These are phyloP conservation scores for Paralvinella palmiformis DNA, from an alignment of 1,140 invertebrate genomes.

Conservation along the genomic window DNA sequence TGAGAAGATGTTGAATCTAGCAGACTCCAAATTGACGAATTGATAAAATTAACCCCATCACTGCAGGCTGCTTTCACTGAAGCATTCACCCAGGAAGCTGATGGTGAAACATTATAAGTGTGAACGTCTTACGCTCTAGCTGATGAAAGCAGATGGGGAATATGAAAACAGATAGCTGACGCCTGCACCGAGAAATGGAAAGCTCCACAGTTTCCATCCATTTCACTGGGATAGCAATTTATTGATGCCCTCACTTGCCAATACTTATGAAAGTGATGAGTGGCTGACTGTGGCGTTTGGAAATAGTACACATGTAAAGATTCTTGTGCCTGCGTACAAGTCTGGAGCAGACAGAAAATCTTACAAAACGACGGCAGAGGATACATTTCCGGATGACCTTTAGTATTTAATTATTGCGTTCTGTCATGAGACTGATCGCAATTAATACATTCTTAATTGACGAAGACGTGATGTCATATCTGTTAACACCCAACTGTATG, in stretches of 20 bases:
- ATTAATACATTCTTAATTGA: too few species aligned
- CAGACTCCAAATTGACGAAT: too few species aligned
- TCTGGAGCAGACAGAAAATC: neutral
- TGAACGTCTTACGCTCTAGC: neutral
- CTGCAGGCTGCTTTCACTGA: neutral
- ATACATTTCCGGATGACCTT: too few species aligned
- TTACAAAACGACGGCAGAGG: neutral
- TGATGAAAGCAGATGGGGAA: neutral
- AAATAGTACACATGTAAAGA: neutral
- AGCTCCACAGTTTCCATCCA: neutral
- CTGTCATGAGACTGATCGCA: too few species aligned
- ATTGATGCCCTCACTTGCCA: too few species aligned
- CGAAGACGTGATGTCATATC: too few species aligned
- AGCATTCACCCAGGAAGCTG: neutral
- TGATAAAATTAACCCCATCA: neutral
- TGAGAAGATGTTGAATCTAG: too few species aligned
- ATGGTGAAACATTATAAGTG: neutral
- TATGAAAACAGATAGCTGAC: neutral
- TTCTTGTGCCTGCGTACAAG: conserved; percentile 3
- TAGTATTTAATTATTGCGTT: too few species aligned
- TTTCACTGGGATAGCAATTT: neutral
- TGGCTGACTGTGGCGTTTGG: neutral
- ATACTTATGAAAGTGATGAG: neutral
- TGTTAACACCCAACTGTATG: too few species aligned
- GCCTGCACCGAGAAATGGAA: neutral